phyloP scores from a whole-genome alignment of 2,113 vertebrate species.

The Maccullochella peelii region DNA sequence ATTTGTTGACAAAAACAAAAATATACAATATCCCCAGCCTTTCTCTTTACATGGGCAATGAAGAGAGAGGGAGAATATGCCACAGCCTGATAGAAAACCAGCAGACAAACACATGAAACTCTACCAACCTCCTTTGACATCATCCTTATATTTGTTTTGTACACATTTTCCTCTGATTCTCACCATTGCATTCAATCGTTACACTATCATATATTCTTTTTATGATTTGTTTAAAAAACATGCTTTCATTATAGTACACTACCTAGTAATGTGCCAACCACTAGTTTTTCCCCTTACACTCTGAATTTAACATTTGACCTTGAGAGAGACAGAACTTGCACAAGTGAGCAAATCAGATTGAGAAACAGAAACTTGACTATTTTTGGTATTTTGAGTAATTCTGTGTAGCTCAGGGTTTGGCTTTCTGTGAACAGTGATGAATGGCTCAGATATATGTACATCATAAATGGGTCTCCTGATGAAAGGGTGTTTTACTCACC shows the following conservation, averaged over 20 bases:
- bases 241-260: neutral
- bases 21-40: neutral
- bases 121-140: neutral
- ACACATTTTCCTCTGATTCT: neutral
- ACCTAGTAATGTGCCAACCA: neutral
- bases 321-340: neutral
- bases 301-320: neutral
- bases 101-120: neutral
- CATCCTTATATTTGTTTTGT: neutral
- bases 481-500: constrained; percentile 84
- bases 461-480: neutral
- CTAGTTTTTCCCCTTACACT: neutral
- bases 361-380: neutral
- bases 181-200: neutral
- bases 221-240: neutral
- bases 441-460: neutral
- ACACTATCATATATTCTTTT: neutral
- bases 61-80: neutral
- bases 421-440: neutral
- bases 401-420: neutral
- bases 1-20: neutral
- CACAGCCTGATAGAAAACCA: neutral
- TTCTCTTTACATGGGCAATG: neutral
- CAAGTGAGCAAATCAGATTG: neutral
- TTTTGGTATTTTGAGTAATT: neutral